These are phyloP conservation scores for Glyptemys insculpta DNA, from an alignment of 2,797 vertebrate genomes.

Conservation along the genomic window DNA sequence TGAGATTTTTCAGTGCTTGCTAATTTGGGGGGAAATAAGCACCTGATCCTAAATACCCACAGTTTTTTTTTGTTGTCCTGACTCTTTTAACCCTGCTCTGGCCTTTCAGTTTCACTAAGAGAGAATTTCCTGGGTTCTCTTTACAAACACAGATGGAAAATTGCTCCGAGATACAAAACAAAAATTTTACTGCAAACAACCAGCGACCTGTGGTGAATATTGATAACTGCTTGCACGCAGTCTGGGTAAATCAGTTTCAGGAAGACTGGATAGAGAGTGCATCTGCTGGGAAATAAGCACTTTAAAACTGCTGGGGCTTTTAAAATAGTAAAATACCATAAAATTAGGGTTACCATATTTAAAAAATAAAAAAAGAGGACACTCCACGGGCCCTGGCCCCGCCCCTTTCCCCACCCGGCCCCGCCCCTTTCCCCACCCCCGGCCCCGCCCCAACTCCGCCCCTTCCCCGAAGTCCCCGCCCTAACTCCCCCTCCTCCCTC, in stretches of 20 bases:
- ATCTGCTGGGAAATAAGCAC: conserved; percentile 37
- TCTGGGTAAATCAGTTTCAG: background rate
- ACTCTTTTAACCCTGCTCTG: background rate
- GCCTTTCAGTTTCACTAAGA: background rate
- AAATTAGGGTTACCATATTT: too few species aligned
- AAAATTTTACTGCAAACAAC: background rate
- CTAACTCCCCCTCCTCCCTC: too few species aligned
- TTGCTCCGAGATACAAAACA: background rate
- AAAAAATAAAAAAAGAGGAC: too few species aligned
- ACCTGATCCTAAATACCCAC: accelerated
- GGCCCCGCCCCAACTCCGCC: too few species aligned
- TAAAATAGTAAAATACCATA: conserved; percentile 37
- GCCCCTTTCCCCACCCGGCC: too few species aligned
- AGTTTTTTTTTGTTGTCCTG: accelerated
- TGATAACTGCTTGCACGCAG: background rate
- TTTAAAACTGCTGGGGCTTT: conserved; percentile 11
- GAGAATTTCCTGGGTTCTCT: background rate
- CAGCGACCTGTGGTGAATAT: background rate
- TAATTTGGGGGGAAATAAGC: background rate
- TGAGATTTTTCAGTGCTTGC: background rate
- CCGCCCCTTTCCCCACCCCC: too few species aligned
- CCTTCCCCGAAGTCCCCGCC: too few species aligned
- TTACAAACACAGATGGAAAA: background rate
- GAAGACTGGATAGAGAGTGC: background rate
- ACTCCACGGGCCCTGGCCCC: too few species aligned